phyloP scores from a whole-genome alignment of 2,113 vertebrate species.

The Phalacrocorax brasilianus region DNA sequence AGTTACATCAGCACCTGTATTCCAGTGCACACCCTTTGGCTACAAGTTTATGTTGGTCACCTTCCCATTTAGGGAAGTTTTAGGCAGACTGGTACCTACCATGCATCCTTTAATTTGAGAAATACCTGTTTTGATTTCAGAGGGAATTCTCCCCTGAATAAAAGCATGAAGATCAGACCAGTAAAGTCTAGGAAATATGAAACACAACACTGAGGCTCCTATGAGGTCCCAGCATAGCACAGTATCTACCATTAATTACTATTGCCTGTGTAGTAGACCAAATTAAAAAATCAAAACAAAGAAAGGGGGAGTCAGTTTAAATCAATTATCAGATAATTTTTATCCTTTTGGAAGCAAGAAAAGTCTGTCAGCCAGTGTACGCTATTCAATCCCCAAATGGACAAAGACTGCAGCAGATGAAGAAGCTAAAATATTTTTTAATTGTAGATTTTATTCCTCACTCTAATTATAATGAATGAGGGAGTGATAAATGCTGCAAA shows the following conservation, averaged over 20 bases:
- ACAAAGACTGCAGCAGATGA: background rate
- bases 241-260: background rate
- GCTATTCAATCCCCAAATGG: background rate
- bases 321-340: background rate
- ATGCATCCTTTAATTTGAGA: background rate
- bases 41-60: background rate
- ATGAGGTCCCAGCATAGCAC: background rate
- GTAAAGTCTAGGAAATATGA: background rate
- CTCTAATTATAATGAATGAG: background rate
- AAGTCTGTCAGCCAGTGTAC: background rate
- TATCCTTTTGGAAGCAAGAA: background rate
- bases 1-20: background rate
- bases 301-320: background rate
- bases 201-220: background rate
- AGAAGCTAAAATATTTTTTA: background rate
- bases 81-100: background rate
- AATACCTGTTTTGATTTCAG: background rate
- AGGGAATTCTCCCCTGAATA: background rate
- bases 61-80: background rate
- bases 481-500: background rate
- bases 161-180: background rate
- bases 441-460: background rate
- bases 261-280: background rate
- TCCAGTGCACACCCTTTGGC: background rate
- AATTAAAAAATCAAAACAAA: background rate